A percentile compares a stretch with the other conserved stretches of the same genome.
Evolutionary conservation across 2,888 invertebrate genomes (phyloP).

Genomic region (Ectobius pallidus): DNA sequence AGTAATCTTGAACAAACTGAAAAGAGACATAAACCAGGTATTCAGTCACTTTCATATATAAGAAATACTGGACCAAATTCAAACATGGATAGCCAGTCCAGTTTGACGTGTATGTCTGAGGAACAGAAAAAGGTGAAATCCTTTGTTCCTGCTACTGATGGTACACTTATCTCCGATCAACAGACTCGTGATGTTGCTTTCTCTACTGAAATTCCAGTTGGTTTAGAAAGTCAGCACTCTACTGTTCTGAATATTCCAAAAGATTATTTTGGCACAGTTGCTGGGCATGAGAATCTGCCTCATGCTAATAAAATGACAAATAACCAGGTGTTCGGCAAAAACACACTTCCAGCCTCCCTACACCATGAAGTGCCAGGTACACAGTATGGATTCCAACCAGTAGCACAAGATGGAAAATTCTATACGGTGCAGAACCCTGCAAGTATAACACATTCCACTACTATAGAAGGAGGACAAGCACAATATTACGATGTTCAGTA

Average conservation of each 20-base stretch:
- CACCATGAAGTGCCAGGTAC: not conserved
- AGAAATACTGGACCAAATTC: too few relatives aligned
- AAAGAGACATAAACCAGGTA: too few relatives aligned
- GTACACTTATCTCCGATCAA: not conserved
- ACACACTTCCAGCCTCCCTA: not conserved
- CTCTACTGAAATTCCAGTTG: conserved; percentile 20
- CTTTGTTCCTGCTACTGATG: conserved; percentile 5
- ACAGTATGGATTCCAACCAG: not conserved
- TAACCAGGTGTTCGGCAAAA: too few relatives aligned
- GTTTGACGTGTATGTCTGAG: too few relatives aligned
- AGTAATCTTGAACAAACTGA: too few relatives aligned
- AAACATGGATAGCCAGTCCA: too few relatives aligned
- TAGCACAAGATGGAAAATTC: not conserved
- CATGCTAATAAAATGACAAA: not conserved
- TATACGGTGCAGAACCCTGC: not conserved
- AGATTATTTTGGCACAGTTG: not conserved
- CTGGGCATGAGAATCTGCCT: not conserved
- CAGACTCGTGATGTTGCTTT: conserved; percentile 15
- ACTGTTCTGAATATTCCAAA: not conserved
- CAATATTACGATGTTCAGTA: not conserved
- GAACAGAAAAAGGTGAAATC: too few relatives aligned
- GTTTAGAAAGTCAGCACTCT: conserved; percentile 8
- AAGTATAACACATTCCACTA: not conserved
- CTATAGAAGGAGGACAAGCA: too few relatives aligned
- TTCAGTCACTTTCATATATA: too few relatives aligned